phyloP scores from a whole-genome alignment of 1,140 invertebrate species.

The Yoshiicerus persimilis region DNA sequence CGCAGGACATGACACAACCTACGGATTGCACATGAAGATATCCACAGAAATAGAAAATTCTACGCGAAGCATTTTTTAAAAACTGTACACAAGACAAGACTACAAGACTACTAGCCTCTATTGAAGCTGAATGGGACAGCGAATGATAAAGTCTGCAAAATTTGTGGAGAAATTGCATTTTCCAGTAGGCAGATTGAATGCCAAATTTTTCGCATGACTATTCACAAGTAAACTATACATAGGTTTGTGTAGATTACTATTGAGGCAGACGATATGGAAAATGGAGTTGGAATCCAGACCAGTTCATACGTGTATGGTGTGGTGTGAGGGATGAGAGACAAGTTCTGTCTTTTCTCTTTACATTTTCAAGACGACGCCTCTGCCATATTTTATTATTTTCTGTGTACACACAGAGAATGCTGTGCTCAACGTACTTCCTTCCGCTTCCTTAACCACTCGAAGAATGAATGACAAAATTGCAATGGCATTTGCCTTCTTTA shows the following conservation, averaged over 20 bases:
- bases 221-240: not conserved
- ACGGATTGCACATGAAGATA: too few species aligned
- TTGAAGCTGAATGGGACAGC: not conserved
- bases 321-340: not conserved
- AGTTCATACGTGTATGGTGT: not conserved
- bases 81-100: not conserved
- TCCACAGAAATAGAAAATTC: not conserved
- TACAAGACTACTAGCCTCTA: not conserved
- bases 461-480: slow-evolving; percentile 4
- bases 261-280: not conserved
- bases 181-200: slow-evolving; percentile 3
- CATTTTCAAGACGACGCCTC: not conserved
- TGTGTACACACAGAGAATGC: not conserved
- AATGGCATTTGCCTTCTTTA: not conserved
- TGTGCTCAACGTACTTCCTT: not conserved
- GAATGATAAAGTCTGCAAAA: not conserved
- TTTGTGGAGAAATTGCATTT: slow-evolving; percentile 6
- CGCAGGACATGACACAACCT: too few species aligned
- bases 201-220: slow-evolving; percentile 16
- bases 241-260: not conserved
- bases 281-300: not conserved
- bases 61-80: not conserved
- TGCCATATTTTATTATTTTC: slow-evolving; percentile 14
- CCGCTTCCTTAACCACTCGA: not conserved
- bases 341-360: not conserved